A percentile compares a stretch with the other conserved stretches of the same genome.
Conservation (phyloP, 2,888 invertebrate species). For the Caenorhabditis uteleia region DNA sequence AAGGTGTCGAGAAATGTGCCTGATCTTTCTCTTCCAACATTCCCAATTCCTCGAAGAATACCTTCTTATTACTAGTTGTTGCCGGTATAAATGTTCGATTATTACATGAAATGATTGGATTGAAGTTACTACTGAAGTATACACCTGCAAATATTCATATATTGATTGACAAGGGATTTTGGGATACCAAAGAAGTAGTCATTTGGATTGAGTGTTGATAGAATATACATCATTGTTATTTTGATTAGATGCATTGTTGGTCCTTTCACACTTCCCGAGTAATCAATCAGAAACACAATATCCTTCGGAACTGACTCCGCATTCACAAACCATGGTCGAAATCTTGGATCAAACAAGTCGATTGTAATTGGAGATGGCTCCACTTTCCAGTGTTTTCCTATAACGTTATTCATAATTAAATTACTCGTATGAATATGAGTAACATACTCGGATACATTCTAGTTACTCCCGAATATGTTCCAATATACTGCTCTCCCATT, state of each 20-base stretch:
- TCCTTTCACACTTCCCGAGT: constrained; percentile 59
- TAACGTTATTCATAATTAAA: background rate
- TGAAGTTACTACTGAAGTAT: constrained; percentile 45
- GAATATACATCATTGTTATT: constrained; percentile 61
- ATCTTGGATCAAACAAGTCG: constrained; percentile 68
- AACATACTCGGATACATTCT: constrained; percentile 62
- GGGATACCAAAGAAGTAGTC: constrained; percentile 68
- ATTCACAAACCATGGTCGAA: constrained; percentile 66
- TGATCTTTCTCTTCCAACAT: constrained; percentile 63
- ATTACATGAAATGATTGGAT: constrained; percentile 41
- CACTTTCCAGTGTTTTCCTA: constrained; percentile 59
- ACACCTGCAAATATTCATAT: constrained; percentile 17
- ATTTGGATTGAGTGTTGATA: constrained; percentile 64
- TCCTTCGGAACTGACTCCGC: constrained; percentile 67
- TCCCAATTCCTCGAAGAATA: constrained; percentile 57
- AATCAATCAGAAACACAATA: constrained; percentile 67
- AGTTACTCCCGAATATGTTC: constrained; percentile 66
- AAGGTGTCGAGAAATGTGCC: constrained; percentile 57
- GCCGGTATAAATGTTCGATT: constrained; percentile 64
- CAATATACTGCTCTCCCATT: constrained; percentile 64
- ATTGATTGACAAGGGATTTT: background rate
- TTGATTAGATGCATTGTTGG: constrained; percentile 67
- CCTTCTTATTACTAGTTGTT: constrained; percentile 65
- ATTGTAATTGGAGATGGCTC: constrained; percentile 60
- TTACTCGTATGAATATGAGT: background rate